Conservation (phyloP, 2,888 invertebrate genomes). For the Orthosia incerta region DNA sequence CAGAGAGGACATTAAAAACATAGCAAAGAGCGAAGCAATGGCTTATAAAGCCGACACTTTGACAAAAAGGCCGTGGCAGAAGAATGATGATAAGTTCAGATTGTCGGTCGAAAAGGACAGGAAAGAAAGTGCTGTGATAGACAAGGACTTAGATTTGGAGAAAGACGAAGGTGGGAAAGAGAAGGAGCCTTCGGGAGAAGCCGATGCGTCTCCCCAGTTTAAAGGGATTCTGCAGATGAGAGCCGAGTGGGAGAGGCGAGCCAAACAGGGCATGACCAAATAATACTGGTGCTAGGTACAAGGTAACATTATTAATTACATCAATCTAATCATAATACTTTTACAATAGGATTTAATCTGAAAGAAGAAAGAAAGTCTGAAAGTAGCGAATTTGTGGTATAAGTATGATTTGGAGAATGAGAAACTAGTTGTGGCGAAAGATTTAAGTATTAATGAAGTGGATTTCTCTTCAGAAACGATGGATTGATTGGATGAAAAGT, state of each 20-base stretch:
- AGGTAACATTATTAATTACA: conserved; percentile 64
- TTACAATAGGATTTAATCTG: too few species aligned
- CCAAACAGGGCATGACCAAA: conserved; percentile 93
- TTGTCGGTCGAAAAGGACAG: conserved; percentile 82
- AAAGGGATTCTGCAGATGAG: conserved; percentile 94
- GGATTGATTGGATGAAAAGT: too few species aligned
- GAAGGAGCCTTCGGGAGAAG: conserved; percentile 79
- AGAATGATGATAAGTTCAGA: conserved; percentile 82
- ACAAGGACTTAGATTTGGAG: conserved; percentile 81
- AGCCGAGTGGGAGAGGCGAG: conserved; percentile 95
- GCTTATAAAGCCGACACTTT: conserved; percentile 87
- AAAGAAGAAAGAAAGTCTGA: background rate
- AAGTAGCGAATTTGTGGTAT: background rate
- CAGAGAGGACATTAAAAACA: conserved; percentile 86
- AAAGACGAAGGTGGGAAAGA: conserved; percentile 80
- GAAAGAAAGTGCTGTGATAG: conserved; percentile 86
- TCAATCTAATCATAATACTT: background rate
- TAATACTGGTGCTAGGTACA: conserved; percentile 87
- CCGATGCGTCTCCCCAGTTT: conserved; percentile 90
- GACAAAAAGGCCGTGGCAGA: conserved; percentile 86
- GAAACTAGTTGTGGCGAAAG: too few species aligned
- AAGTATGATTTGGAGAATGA: too few species aligned
- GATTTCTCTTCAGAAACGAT: too few species aligned
- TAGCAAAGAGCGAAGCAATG: conserved; percentile 83
- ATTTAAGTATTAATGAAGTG: too few species aligned